Evolutionary conservation across 2,888 invertebrate species (phyloP).

Genomic region (Coelopa pilipes): DNA sequence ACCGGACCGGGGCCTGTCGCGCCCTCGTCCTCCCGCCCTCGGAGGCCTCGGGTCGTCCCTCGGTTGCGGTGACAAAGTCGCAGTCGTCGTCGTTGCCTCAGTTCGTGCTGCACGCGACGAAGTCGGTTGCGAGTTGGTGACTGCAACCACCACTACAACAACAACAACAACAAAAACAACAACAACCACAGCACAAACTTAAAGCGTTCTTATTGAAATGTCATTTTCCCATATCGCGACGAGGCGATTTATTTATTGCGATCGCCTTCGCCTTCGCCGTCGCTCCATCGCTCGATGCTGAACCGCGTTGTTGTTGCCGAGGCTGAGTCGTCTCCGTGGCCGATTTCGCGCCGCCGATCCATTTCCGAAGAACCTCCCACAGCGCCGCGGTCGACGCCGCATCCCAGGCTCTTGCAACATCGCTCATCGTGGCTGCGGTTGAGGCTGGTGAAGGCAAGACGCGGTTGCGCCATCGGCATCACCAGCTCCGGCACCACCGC

Average conservation of each 20-base stretch:
- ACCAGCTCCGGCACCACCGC: too few relatives aligned
- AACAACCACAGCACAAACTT: slow-evolving; percentile 4
- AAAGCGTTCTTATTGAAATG: slow-evolving; percentile 27
- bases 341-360: background rate
- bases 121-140: too few relatives aligned
- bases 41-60: too few relatives aligned
- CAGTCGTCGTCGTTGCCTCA: too few relatives aligned
- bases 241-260: slow-evolving; percentile 43
- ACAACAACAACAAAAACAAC: slow-evolving; percentile 4
- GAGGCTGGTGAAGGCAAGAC: too few relatives aligned
- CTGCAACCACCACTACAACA: background rate
- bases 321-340: background rate
- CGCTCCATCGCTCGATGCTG: slow-evolving; percentile 5
- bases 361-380: slow-evolving; percentile 17
- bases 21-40: too few relatives aligned
- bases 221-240: slow-evolving; percentile 35
- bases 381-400: slow-evolving; percentile 4
- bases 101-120: too few relatives aligned
- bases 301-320: slow-evolving; percentile 15
- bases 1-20: too few relatives aligned
- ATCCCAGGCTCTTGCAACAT: slow-evolving; percentile 16
- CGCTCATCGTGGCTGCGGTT: background rate
- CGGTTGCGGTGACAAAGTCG: too few relatives aligned
- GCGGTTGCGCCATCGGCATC: too few relatives aligned
- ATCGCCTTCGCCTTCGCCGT: slow-evolving; percentile 38